Percentiles rank a stretch among this genome's conserved stretches.
phyloP scores from a whole-genome alignment of 2,888 invertebrate species.

The Druceiella hillmani region DNA sequence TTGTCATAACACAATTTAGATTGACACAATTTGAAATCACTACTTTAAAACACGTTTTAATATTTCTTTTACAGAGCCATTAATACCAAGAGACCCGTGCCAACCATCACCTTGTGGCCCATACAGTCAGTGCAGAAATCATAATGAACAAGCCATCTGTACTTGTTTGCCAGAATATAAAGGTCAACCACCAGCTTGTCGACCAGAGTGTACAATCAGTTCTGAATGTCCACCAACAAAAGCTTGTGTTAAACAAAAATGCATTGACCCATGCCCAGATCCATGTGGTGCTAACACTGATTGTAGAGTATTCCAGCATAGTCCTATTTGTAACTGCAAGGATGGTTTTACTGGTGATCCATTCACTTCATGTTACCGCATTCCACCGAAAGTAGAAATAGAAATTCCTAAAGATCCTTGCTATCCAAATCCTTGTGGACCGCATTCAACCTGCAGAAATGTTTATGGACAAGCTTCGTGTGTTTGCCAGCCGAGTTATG shows the following conservation, averaged over 20 bases:
- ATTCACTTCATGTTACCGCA: slow-evolving; percentile 53
- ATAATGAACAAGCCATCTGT: slow-evolving; percentile 59
- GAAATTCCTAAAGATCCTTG: slow-evolving; percentile 50
- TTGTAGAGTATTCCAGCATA: slow-evolving; percentile 67
- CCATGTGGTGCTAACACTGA: slow-evolving; percentile 65
- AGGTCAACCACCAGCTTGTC: slow-evolving; percentile 64
- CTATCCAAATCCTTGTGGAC: slow-evolving; percentile 64
- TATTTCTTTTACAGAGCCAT: too few species aligned
- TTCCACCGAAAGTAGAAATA: slow-evolving; percentile 28
- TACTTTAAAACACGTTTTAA: too few species aligned
- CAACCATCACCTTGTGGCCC: slow-evolving; percentile 76
- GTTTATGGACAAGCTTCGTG: slow-evolving; percentile 53
- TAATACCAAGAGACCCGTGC: slow-evolving; percentile 43
- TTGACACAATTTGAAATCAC: too few species aligned
- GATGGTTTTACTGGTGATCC: slow-evolving; percentile 63
- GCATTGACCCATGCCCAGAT: slow-evolving; percentile 65
- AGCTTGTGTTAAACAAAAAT: slow-evolving; percentile 66
- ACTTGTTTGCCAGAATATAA: slow-evolving; percentile 63
- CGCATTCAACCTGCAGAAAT: slow-evolving; percentile 59
- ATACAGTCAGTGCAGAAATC: slow-evolving; percentile 57
- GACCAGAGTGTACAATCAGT: slow-evolving; percentile 64
- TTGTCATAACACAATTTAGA: too few species aligned
- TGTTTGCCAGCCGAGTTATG: slow-evolving; percentile 58
- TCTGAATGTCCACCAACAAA: slow-evolving; percentile 60
- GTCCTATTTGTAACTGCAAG: slow-evolving; percentile 64